Base-by-base conservation (phyloP, 2,797 vertebrate genomes). In the Arnoldichthys spilopterus region DNA sequence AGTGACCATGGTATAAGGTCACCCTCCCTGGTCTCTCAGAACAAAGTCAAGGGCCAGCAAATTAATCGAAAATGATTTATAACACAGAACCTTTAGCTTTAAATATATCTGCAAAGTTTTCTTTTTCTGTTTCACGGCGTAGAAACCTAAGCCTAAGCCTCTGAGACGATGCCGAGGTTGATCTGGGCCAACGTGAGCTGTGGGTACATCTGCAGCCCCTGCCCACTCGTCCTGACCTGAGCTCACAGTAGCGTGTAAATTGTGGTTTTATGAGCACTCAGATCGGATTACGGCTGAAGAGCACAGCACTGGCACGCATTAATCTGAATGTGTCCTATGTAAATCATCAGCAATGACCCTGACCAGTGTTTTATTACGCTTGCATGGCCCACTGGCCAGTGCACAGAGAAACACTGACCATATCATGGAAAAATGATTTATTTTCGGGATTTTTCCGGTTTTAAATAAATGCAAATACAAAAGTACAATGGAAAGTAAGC, bases 241-340 rank as follows among this genome's bases (percentile, higher is more conserved):
- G 16, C 79, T 58, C 34, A 54, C 51, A 73, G 77, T 34, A 61
- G 53, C 43, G 6, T 34, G 7, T 62, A 62, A 70, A 74, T 45
- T 22, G 72, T 49, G 74, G 64, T 64, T 79, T 79, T 72, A 72
- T 37, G 63, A 83, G 77, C 62, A 8, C 73, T 76, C 68, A 1
- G 77, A 73, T 83, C 73, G 6, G 68, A 79, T 83, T 79, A 76
- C 81, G 34, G 51, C 24, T 54, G 30, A 51, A 64, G 64, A 40
- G 16, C 66, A 37, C n/a, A 5, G 22, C 58, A 32, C 71, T 62
- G 71, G 56, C 34, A 47, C 67, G 32, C 71, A 58, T 72, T 76
- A 70, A 76, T 74, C 56, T 70, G 72, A 70, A 56, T 62, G 63
- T 70, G 66, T 71, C 26, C 37, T 32, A 61, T 61, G 66, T 79